A percentile compares a stretch with the other conserved stretches of the same genome.
Conservation (phyloP, 2,113 vertebrate species). For the Lepus timidus region DNA sequence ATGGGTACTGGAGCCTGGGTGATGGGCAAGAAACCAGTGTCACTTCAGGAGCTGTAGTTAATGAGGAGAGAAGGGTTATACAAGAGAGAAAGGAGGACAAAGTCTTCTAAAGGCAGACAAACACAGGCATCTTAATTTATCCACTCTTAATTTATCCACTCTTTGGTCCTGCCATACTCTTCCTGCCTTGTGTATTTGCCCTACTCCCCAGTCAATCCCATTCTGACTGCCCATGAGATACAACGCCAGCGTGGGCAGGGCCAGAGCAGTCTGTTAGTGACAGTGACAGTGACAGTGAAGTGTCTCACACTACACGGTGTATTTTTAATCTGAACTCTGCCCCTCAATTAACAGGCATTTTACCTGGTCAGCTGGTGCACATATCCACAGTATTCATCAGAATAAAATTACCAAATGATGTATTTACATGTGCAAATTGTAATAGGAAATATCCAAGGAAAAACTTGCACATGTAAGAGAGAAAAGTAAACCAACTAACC, state of each 20-base stretch:
- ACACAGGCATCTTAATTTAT: neutral
- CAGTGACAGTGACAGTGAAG: too few species aligned
- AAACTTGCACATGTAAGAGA: neutral
- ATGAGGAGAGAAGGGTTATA: neutral
- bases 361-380: neutral
- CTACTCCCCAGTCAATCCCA: neutral
- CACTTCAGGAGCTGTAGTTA: neutral
- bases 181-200: neutral
- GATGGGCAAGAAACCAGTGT: neutral
- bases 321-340: neutral
- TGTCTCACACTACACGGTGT: neutral
- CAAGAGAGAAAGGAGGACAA: neutral
- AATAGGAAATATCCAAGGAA: neutral
- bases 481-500: neutral
- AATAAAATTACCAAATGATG: constrained; percentile 22
- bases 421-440: neutral
- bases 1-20: neutral
- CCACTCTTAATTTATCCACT: neutral
- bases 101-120: neutral
- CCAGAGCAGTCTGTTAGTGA: neutral
- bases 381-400: neutral
- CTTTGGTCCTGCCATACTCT: neutral
- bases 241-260: neutral
- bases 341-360: neutral
- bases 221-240: neutral